phyloP scores from a whole-genome alignment of 2,797 vertebrate species.

The Ctenopoma multispine region DNA sequence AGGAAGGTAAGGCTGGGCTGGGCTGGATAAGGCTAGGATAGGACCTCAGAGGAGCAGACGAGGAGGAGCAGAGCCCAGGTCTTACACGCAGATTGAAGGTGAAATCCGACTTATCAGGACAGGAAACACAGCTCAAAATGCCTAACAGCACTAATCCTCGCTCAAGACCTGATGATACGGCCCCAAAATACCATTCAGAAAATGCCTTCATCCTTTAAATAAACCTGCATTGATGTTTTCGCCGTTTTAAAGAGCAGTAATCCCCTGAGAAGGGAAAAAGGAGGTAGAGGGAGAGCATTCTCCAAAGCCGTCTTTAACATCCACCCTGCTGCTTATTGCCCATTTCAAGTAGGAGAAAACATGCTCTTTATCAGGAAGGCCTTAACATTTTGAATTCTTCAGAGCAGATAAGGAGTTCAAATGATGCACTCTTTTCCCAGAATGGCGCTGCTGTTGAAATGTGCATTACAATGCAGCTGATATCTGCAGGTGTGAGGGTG shows the following conservation, averaged over 20 bases:
- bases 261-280: slow-evolving; percentile 74
- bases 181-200: slow-evolving; percentile 83
- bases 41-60: slow-evolving; percentile 78
- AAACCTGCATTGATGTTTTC: slow-evolving; percentile 84
- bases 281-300: slow-evolving; percentile 70
- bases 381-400: slow-evolving; percentile 72
- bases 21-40: slow-evolving; percentile 65
- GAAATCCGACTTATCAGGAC: slow-evolving; percentile 85
- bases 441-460: slow-evolving; percentile 44
- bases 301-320: slow-evolving; percentile 83
- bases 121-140: slow-evolving; percentile 83
- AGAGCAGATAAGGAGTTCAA: slow-evolving; percentile 73
- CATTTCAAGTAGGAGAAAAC: slow-evolving; percentile 78
- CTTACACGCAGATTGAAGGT: slow-evolving; percentile 84
- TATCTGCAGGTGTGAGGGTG: slow-evolving; percentile 52
- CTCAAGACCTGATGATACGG: slow-evolving; percentile 83
- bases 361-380: slow-evolving; percentile 65
- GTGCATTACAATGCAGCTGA: slow-evolving; percentile 46
- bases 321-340: slow-evolving; percentile 79
- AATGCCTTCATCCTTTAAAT: slow-evolving; percentile 86
- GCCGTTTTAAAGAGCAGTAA: slow-evolving; percentile 83
- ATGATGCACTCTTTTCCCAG: slow-evolving; percentile 64
- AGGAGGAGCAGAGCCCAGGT: slow-evolving; percentile 81
- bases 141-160: slow-evolving; percentile 84
- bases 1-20: slow-evolving; percentile 53